Conservation (phyloP, 2,888 invertebrate genomes). For the Drosophila peninsularis region DNA sequence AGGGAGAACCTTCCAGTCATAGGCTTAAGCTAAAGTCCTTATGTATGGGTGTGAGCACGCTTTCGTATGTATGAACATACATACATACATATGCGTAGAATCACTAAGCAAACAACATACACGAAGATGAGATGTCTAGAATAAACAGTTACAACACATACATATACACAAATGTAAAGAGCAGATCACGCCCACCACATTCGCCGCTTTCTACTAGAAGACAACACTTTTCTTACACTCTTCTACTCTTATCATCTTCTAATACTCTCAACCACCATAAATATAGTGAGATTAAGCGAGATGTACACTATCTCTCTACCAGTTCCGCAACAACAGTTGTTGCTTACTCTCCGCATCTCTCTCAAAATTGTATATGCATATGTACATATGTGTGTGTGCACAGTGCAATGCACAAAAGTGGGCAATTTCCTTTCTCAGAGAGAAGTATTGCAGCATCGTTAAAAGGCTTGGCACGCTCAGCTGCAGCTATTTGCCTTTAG, state of each 20-base stretch:
- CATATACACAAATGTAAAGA: too few relatives aligned
- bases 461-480: not conserved
- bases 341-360: not conserved
- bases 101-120: not conserved
- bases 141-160: not conserved
- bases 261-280: not conserved
- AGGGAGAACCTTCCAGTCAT: too few relatives aligned
- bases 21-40: too few relatives aligned
- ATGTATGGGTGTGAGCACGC: too few relatives aligned
- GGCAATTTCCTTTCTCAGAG: not conserved
- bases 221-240: not conserved
- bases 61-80: too few relatives aligned
- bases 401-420: not conserved
- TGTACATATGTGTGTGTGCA: too few relatives aligned
- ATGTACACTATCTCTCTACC: not conserved
- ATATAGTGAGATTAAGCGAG: not conserved
- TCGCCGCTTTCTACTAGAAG: too few relatives aligned
- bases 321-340: not conserved
- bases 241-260: not conserved
- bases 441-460: not conserved
- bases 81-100: too few relatives aligned
- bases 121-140: not conserved
- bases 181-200: not conserved
- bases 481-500: not conserved
- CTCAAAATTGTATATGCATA: not conserved